These are phyloP conservation scores for Platycercus adscitus DNA, from an alignment of 2,113 vertebrate species.

Conservation along the genomic window DNA sequence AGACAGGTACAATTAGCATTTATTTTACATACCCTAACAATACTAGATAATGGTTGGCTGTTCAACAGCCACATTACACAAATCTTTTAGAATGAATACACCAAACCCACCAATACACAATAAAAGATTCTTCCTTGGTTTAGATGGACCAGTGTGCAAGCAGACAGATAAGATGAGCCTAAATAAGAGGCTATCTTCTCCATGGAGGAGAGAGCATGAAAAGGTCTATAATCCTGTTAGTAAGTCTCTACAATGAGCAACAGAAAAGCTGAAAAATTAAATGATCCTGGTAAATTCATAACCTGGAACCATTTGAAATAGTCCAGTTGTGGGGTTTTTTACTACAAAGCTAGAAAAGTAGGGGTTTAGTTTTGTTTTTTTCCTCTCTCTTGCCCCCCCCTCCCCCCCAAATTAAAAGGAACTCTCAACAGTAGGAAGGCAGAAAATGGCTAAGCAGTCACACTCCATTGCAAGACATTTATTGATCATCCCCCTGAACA, in stretches of 20 bases:
- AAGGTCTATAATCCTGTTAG: neutral
- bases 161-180: neutral
- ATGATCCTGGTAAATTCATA: neutral
- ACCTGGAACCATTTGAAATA: neutral
- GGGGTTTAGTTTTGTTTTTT: fast-evolving
- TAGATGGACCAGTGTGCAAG: neutral
- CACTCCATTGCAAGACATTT: neutral
- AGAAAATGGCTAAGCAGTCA: neutral
- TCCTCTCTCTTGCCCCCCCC: no score
- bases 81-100: neutral
- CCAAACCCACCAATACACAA: neutral
- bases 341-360: neutral
- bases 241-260: neutral
- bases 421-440: neutral
- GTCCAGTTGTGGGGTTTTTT: neutral
- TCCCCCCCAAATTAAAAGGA: fast-evolving
- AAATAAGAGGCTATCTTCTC: neutral
- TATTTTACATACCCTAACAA: neutral
- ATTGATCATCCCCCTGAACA: neutral
- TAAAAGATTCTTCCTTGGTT: neutral
- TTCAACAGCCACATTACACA: neutral
- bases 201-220: neutral
- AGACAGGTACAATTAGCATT: neutral
- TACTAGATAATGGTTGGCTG: neutral
- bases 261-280: neutral